phyloP scores from a whole-genome alignment of 2,113 vertebrate species.

The Crotalus tigris region DNA sequence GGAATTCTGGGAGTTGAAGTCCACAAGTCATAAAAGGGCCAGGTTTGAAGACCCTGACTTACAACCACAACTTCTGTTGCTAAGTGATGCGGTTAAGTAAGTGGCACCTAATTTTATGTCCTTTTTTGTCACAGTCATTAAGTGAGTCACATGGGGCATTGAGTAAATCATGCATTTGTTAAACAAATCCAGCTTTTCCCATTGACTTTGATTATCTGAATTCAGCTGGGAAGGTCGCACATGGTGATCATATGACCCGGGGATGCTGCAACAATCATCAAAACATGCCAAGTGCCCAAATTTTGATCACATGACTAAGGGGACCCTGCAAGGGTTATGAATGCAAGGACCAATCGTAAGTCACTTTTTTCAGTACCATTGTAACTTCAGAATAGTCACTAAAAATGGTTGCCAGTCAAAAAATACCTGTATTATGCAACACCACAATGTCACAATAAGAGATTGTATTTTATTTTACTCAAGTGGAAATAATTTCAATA shows the following conservation, averaged over 20 bases:
- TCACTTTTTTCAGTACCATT: background rate
- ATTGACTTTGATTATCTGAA: background rate
- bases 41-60: no score
- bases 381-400: background rate
- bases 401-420: background rate
- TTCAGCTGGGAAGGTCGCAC: background rate
- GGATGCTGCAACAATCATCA: background rate
- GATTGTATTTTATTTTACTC: background rate
- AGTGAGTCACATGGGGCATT: background rate
- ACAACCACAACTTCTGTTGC: no score
- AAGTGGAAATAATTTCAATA: background rate
- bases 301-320: background rate
- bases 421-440: background rate
- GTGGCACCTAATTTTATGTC: background rate
- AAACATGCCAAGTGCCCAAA: background rate
- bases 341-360: background rate
- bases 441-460: background rate
- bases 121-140: background rate
- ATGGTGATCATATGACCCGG: background rate
- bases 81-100: background rate
- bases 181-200: background rate
- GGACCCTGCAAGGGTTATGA: no score
- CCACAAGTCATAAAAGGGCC: no score
- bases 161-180: background rate
- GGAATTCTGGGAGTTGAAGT: no score